Conservation (phyloP, 2,888 invertebrate genomes). For the Eupelmus urozonus region DNA sequence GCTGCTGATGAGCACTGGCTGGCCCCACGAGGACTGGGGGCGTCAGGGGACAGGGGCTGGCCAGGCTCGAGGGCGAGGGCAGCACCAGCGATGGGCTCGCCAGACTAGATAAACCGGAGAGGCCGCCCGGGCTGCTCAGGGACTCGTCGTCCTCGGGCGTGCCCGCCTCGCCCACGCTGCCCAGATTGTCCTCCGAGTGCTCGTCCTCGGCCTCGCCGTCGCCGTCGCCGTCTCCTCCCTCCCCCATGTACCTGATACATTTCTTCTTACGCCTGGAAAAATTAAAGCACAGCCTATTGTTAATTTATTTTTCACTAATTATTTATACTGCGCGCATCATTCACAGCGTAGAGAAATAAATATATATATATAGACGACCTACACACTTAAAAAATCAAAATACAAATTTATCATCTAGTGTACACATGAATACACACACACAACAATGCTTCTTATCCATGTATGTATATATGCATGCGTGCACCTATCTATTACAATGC, state of each 20-base stretch:
- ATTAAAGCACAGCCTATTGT: not conserved
- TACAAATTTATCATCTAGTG: slow-evolving; percentile 23
- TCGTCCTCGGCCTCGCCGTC: slow-evolving; percentile 81
- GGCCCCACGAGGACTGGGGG: slow-evolving; percentile 75
- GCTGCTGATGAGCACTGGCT: slow-evolving; percentile 68
- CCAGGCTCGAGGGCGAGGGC: slow-evolving; percentile 86
- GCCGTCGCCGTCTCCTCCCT: slow-evolving; percentile 82
- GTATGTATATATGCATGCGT: slow-evolving; percentile 32
- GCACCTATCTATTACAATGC: slow-evolving; percentile 1
- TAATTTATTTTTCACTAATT: not conserved
- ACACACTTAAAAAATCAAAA: not conserved
- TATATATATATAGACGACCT: not conserved
- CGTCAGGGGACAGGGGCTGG: slow-evolving; percentile 80
- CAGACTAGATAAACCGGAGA: slow-evolving; percentile 84
- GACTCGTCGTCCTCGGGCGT: slow-evolving; percentile 78
- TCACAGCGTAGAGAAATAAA: not conserved
- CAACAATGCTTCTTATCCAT: slow-evolving; percentile 4
- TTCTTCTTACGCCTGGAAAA: slow-evolving; percentile 95
- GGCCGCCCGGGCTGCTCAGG: slow-evolving; percentile 81
- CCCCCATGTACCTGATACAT: slow-evolving; percentile 97
- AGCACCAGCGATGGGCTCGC: slow-evolving; percentile 86
- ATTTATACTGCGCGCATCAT: not conserved
- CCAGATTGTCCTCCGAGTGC: slow-evolving; percentile 86
- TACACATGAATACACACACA: slow-evolving; percentile 48
- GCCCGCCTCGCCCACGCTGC: slow-evolving; percentile 86